Base-by-base conservation (phyloP, 1,140 invertebrate genomes). In the Hylaeus volcanicus region DNA sequence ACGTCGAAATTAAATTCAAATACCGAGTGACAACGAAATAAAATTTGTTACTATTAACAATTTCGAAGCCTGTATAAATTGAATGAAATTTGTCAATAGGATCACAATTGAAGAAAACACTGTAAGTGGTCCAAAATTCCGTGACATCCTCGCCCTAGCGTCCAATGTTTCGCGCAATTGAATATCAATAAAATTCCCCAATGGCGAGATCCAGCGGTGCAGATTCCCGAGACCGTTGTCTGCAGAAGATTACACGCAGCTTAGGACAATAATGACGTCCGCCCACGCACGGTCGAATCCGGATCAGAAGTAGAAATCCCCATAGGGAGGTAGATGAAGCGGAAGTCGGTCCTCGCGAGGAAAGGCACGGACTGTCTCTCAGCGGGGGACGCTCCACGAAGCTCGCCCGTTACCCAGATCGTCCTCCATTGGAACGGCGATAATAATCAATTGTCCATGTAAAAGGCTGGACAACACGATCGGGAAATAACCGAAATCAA, bases 371-470 rank as follows among this genome's bases (percentile, higher is more conserved):
- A 56, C 14, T 14, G 39, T 55, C 56, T 64, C 69, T 53, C 77
- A 48, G 2, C 1, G 11, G 69, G 68, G 64, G 58, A 12, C 41
- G 51, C 66, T 56, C 43, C 41, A 53, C 61, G 63, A 15, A 37
- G 63, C 61, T 74, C 55, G 39, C 64, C 26, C 63, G 74, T 69
- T 77, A 39, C n/a, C 76, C 74, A 55, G 68, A 79, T 85, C 66
- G 76, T 51, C 63, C 71, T 72, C 68, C 83, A 87, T 89, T 78
- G 83, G 85, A 77, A 83, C 72, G 79, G 85, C 87, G 85, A 88
- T 89, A 85, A 89, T 87, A 87, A 86, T 88, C 88, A 89, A 89
- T 89, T 88, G 88, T 87, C 87, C 87, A 87, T 89, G 88, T 82
- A 88, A 87, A 88, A 80, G 83, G 73, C 78, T 73, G 78, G 85